These are phyloP conservation scores for Eulithis testata DNA, from an alignment of 2,888 invertebrate species.

Conservation along the genomic window DNA sequence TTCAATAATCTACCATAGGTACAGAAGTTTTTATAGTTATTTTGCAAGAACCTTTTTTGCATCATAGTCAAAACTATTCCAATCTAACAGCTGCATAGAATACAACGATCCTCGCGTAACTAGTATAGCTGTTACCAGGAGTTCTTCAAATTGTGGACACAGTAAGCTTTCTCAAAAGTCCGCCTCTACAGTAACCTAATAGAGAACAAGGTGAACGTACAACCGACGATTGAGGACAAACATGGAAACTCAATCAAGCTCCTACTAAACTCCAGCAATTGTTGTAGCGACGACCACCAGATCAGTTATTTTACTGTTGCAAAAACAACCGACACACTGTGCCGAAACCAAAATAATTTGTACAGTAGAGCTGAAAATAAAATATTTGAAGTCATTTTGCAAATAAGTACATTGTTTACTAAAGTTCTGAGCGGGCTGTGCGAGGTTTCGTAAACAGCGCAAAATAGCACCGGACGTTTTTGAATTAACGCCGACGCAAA, in stretches of 20 bases:
- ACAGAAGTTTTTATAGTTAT: too few relatives aligned
- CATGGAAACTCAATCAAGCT: slow-evolving; percentile 32
- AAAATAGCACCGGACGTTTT: slow-evolving; percentile 33
- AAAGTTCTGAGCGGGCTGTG: slow-evolving; percentile 16
- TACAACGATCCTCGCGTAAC: too few relatives aligned
- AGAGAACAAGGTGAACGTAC: slow-evolving; percentile 15
- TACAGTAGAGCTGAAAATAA: slow-evolving; percentile 17
- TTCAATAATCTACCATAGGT: too few relatives aligned
- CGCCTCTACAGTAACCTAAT: slow-evolving; percentile 2
- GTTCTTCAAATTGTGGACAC: neutral
- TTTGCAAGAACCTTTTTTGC: too few relatives aligned
- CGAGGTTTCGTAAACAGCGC: slow-evolving; percentile 22
- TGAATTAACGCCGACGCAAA: slow-evolving; percentile 34
- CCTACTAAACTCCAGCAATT: slow-evolving; percentile 20
- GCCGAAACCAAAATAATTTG: slow-evolving; percentile 12
- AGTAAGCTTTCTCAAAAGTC: slow-evolving; percentile 15
- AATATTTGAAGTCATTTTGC: slow-evolving; percentile 21
- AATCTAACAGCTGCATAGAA: too few relatives aligned
- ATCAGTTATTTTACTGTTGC: slow-evolving; percentile 6
- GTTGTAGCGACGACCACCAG: neutral
- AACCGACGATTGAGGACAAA: slow-evolving; percentile 23
- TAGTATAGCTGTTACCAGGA: neutral
- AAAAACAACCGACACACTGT: slow-evolving; percentile 13
- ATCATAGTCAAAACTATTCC: too few relatives aligned
- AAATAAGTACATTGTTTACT: slow-evolving; percentile 26